These are phyloP conservation scores for Cryptus armator DNA, from an alignment of 2,888 invertebrate species.

Conservation along the genomic window DNA sequence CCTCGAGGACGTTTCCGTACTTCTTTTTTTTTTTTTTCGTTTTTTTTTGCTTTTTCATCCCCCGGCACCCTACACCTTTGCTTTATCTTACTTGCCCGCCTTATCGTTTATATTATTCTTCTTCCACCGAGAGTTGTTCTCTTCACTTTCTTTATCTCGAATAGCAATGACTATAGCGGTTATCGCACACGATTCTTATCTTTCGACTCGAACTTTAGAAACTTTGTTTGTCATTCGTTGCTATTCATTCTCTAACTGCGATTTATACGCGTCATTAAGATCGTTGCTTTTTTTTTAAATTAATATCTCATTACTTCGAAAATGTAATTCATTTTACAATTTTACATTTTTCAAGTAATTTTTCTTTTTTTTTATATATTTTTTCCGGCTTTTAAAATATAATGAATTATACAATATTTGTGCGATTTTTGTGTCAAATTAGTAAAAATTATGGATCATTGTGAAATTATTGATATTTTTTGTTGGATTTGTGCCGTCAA, in stretches of 20 bases:
- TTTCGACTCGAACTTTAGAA: neutral
- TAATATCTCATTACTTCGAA: neutral
- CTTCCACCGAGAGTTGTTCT: neutral
- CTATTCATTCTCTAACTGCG: neutral
- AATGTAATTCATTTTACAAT: neutral
- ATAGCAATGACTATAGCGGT: neutral
- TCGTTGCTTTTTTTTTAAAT: neutral
- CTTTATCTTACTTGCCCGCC: slow-evolving; percentile 24
- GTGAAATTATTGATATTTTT: neutral
- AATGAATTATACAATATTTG: neutral
- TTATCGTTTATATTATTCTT: slow-evolving; percentile 32
- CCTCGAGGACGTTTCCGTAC: slow-evolving; percentile 48
- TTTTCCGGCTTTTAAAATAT: too few species aligned
- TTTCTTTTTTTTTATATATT: too few species aligned
- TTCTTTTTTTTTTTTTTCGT: slow-evolving; percentile 31
- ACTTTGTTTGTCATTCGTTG: neutral
- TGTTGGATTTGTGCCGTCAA: neutral
- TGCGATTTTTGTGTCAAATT: neutral
- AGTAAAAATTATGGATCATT: neutral
- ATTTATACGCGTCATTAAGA: neutral
- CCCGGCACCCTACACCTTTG: slow-evolving; percentile 1
- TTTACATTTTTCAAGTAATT: too few species aligned
- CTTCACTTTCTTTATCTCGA: slow-evolving; percentile 30
- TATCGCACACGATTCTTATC: neutral
- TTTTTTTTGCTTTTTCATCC: neutral